Percentiles rank a stretch among this genome's conserved stretches.
phyloP scores from a whole-genome alignment of 2,888 invertebrate genomes.

The Schizotus pectinicornis region DNA sequence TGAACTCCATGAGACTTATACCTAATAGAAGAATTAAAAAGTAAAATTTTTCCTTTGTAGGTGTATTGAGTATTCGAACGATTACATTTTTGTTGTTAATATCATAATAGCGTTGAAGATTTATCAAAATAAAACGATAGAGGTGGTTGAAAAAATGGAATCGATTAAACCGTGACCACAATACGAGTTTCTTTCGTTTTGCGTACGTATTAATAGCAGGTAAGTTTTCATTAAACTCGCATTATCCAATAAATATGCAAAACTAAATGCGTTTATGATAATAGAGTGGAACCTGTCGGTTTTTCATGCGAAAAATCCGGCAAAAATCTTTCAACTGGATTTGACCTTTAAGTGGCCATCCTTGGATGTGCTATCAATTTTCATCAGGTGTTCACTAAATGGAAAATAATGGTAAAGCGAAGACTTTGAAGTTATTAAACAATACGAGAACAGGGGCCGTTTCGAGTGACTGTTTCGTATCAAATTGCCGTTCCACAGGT shows the following conservation, averaged over 20 bases:
- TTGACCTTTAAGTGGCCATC: constrained; percentile 26
- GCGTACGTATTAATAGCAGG: no score
- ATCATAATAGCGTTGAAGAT: no score
- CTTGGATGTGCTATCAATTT: constrained; percentile 36
- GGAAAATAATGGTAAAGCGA: constrained; percentile 35
- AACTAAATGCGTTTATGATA: constrained; percentile 7
- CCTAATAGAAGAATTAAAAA: no score
- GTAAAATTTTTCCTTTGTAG: no score
- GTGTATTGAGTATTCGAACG: no score
- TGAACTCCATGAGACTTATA: no score
- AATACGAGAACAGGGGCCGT: constrained; percentile 37
- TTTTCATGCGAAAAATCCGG: no score
- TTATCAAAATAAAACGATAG: no score
- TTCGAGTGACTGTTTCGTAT: constrained; percentile 37
- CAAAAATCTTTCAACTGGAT: background rate
- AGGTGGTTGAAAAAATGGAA: no score
- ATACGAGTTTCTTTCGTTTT: no score
- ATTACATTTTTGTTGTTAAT: no score
- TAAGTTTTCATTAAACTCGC: background rate
- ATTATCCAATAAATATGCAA: constrained; percentile 6
- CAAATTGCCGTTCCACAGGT: constrained; percentile 44
- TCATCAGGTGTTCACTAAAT: constrained; percentile 33
- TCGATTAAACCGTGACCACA: no score
- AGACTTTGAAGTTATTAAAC: constrained; percentile 47
- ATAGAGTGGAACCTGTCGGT: background rate